A percentile compares a stretch with the other conserved stretches of the same genome.
These are phyloP conservation scores for Vanessa cardui DNA, from an alignment of 2,888 invertebrate species.

Conservation along the genomic window DNA sequence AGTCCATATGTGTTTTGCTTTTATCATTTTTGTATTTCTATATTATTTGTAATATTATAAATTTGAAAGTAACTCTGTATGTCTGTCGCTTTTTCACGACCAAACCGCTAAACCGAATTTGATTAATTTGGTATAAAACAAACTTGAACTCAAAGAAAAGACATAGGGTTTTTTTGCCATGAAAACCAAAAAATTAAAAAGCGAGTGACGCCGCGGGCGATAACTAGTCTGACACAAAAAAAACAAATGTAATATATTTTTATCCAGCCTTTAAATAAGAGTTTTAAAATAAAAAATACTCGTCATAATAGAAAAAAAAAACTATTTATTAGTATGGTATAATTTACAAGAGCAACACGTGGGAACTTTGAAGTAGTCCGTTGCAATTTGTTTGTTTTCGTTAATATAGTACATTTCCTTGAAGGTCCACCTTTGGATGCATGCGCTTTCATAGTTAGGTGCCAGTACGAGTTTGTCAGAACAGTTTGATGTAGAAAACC, in stretches of 20 bases:
- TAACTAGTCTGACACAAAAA: too few relatives aligned
- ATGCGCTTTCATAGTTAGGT: constrained; percentile 5
- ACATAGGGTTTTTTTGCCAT: too few relatives aligned
- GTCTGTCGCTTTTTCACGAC: too few relatives aligned
- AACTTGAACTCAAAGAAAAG: too few relatives aligned
- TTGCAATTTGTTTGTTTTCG: background rate
- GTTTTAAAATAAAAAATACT: background rate
- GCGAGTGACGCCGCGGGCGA: too few relatives aligned
- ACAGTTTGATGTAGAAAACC: background rate
- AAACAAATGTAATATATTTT: background rate
- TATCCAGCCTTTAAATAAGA: background rate
- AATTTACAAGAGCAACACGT: constrained; percentile 19
- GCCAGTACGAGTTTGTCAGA: background rate
- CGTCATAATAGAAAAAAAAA: background rate
- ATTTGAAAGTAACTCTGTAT: too few relatives aligned
- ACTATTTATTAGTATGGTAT: background rate
- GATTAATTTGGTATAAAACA: too few relatives aligned
- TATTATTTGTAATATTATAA: too few relatives aligned
- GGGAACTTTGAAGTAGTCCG: constrained; percentile 14
- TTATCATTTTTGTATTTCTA: too few relatives aligned
- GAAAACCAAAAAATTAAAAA: too few relatives aligned
- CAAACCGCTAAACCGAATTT: too few relatives aligned
- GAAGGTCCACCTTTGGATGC: constrained; percentile 7
- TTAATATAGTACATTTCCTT: constrained; percentile 18
- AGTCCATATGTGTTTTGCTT: too few relatives aligned